Evolutionary conservation across 2,113 vertebrate genomes (phyloP).

Genomic region (Pandion haliaetus): DNA sequence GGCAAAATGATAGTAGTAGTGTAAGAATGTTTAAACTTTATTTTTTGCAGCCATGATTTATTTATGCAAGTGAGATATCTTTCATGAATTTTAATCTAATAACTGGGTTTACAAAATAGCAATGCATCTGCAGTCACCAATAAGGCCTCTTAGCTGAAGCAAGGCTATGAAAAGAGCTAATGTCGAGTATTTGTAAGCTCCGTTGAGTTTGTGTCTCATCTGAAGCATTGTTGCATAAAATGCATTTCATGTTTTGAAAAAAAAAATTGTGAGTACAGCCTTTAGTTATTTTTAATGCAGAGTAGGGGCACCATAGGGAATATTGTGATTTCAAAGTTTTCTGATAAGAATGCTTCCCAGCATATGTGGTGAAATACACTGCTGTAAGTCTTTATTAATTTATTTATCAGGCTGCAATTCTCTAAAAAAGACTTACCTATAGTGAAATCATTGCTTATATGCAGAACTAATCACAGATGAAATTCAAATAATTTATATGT

Average conservation of each 20-base stretch:
- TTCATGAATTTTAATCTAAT: constrained; percentile 73
- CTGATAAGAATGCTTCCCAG: constrained; percentile 46
- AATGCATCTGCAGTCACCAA: constrained; percentile 40
- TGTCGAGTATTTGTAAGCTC: constrained; percentile 64
- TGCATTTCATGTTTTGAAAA: constrained; percentile 61
- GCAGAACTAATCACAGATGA: constrained; percentile 56
- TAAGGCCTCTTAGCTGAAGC: constrained; percentile 57
- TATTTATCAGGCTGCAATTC: constrained; percentile 73
- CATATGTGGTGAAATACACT: constrained; percentile 37
- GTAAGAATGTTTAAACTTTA: constrained; percentile 69
- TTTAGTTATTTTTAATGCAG: constrained; percentile 73
- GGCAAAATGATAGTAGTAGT: constrained; percentile 56
- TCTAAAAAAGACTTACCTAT: constrained; percentile 62
- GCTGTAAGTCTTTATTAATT: constrained; percentile 72
- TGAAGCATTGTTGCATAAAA: constrained; percentile 72
- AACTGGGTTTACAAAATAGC: constrained; percentile 62
- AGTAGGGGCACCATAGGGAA: constrained; percentile 49
- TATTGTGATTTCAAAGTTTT: constrained; percentile 69
- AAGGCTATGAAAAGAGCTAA: constrained; percentile 50
- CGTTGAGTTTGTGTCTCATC: constrained; percentile 58
- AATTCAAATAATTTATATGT: constrained; percentile 73
- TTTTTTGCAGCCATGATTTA: constrained; percentile 72
- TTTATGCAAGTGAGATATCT: constrained; percentile 67
- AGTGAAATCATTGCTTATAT: constrained; percentile 49
- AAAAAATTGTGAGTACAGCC: constrained; percentile 15